These are phyloP conservation scores for Cataglyphis livida DNA, from an alignment of 2,888 invertebrate genomes.

Conservation along the genomic window DNA sequence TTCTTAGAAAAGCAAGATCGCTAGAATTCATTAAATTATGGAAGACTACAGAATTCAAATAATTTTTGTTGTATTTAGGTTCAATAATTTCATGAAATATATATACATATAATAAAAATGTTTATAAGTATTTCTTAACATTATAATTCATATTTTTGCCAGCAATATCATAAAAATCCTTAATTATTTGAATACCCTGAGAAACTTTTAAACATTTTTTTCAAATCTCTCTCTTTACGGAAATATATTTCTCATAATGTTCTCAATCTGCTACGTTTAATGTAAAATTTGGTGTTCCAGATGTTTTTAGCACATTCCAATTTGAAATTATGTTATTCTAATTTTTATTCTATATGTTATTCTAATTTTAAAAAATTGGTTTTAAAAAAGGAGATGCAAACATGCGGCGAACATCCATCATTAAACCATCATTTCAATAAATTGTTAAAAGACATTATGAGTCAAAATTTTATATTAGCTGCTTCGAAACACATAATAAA, in stretches of 20 bases:
- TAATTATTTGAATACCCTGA: background rate
- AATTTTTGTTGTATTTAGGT: background rate
- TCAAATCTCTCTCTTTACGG: background rate
- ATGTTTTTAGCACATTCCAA: background rate
- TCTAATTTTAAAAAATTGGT: background rate
- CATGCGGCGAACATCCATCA: too few relatives aligned
- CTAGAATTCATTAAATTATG: background rate
- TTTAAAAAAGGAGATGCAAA: background rate
- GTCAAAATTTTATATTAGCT: too few relatives aligned
- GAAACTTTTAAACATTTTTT: slow-evolving; percentile 7
- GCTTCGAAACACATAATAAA: too few relatives aligned
- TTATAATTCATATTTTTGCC: background rate
- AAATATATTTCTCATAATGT: background rate
- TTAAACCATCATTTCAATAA: too few relatives aligned
- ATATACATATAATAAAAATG: background rate
- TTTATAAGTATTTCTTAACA: background rate
- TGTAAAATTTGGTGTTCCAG: background rate
- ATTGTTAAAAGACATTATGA: too few relatives aligned
- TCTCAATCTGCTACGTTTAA: background rate
- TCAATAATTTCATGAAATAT: background rate
- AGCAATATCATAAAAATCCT: background rate
- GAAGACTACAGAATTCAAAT: background rate
- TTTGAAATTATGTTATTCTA: background rate
- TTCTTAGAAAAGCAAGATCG: background rate
- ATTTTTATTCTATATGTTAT: too few relatives aligned